Conservation (phyloP, 2,113 vertebrate genomes). For the Zootoca vivipara region DNA sequence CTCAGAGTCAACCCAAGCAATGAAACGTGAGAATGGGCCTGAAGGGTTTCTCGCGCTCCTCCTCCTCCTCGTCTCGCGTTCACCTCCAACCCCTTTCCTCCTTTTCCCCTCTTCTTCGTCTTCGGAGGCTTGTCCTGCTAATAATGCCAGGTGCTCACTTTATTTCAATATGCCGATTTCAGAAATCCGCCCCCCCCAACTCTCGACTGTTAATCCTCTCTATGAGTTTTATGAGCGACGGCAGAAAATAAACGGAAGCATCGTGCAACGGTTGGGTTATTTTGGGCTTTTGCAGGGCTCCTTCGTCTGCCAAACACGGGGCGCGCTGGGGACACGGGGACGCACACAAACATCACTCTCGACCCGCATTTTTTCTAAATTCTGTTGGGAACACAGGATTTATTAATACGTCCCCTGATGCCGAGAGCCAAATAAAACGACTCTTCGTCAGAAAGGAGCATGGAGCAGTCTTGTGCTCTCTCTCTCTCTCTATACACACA, state of each 20-base stretch:
- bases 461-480: too few species aligned
- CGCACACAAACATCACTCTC: too few species aligned
- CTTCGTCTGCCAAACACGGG: background rate
- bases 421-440: too few species aligned
- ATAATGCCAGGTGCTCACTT: conserved; percentile 59
- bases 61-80: too few species aligned
- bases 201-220: conserved; percentile 51
- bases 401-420: too few species aligned
- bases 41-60: background rate
- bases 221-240: conserved; percentile 55
- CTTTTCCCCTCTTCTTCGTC: too few species aligned
- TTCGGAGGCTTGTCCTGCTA: background rate
- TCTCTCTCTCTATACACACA: too few species aligned
- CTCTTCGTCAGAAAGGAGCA: too few species aligned
- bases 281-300: conserved; percentile 45
- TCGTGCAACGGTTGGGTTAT: conserved; percentile 62
- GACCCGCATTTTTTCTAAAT: too few species aligned
- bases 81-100: background rate
- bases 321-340: too few species aligned
- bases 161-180: conserved; percentile 40
- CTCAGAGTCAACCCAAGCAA: background rate
- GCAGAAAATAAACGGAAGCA: conserved; percentile 62
- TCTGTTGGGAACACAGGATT: too few species aligned
- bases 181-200: background rate
- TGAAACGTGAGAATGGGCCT: background rate